Evolutionary conservation across 2,113 vertebrate species (phyloP).

Genomic region (Syngnathoides biaculeatus): DNA sequence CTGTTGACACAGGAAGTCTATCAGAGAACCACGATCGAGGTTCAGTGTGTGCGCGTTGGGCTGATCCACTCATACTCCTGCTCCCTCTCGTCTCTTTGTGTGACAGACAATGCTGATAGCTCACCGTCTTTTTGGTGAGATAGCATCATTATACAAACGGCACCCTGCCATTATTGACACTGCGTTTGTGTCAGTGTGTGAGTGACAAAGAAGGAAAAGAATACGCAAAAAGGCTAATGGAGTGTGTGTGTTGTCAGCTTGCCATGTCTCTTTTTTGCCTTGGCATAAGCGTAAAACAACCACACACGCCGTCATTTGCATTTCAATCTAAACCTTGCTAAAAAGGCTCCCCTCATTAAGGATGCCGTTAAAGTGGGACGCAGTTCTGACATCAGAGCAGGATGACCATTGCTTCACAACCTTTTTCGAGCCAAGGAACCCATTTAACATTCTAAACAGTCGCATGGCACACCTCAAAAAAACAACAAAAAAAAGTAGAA

Average conservation of each 20-base stretch:
- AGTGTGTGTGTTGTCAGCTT: conserved; percentile 16
- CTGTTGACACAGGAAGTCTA: conserved; percentile 64
- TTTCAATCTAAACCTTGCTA: not conserved
- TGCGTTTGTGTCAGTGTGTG: conserved; percentile 33
- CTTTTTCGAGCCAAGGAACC: too few species aligned
- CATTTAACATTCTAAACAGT: too few species aligned
- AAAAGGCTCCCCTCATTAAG: not conserved
- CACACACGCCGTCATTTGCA: not conserved
- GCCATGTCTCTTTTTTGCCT: not conserved
- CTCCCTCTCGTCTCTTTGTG: conserved; percentile 49
- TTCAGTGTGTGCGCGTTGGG: conserved; percentile 9
- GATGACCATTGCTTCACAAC: too few species aligned
- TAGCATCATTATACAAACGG: conserved; percentile 58
- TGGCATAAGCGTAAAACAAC: not conserved
- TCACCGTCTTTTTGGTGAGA: conserved; percentile 38
- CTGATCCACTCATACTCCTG: conserved; percentile 34
- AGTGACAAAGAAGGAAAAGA: conserved; percentile 14
- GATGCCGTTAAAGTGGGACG: not conserved
- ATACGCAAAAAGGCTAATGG: conserved; percentile 4
- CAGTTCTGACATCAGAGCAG: not conserved
- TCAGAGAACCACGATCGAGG: conserved; percentile 39
- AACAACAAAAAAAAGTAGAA: too few species aligned
- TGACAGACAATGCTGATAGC: conserved; percentile 54
- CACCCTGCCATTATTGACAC: conserved; percentile 46
- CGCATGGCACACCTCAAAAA: too few species aligned